Percentiles rank a stretch among this genome's conserved stretches.
Evolutionary conservation across 2,888 invertebrate genomes (phyloP).

Genomic region (Brachylomia viminalis): DNA sequence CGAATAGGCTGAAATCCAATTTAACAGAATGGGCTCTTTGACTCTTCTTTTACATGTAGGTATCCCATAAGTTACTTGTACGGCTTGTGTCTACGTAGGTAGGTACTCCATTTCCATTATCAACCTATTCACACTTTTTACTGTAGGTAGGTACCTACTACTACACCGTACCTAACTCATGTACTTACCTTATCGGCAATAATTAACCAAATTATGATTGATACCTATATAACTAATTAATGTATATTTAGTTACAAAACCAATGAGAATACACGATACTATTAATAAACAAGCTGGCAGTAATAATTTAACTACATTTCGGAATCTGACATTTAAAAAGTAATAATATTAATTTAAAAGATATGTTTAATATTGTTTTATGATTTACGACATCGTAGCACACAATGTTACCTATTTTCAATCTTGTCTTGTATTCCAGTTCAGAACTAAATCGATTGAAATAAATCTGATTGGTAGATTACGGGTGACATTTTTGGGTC

Average conservation of each 20-base stretch:
- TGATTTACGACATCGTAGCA: neutral
- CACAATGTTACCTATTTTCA: constrained; percentile 2
- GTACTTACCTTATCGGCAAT: neutral
- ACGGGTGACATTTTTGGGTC: constrained; percentile 47
- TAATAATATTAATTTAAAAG: neutral
- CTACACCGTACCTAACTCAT: neutral
- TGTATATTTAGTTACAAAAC: neutral
- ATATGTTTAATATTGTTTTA: constrained; percentile 2
- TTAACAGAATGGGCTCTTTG: neutral
- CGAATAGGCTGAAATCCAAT: neutral
- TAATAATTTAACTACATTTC: neutral
- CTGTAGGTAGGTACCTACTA: neutral
- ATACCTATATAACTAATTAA: no score
- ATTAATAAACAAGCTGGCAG: constrained; percentile 5
- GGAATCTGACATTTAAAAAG: constrained; percentile 22
- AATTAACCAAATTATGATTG: neutral
- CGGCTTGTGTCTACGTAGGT: neutral
- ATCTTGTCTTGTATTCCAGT: constrained; percentile 28
- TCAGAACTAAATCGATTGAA: constrained; percentile 38
- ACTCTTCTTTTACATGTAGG: neutral
- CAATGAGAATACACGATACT: constrained; percentile 23
- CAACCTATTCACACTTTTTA: neutral
- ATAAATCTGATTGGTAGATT: constrained; percentile 37
- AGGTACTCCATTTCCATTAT: neutral
- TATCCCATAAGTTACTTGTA: neutral